Conservation (phyloP, 2,888 invertebrate species). For the Glaucopsyche alexis region DNA sequence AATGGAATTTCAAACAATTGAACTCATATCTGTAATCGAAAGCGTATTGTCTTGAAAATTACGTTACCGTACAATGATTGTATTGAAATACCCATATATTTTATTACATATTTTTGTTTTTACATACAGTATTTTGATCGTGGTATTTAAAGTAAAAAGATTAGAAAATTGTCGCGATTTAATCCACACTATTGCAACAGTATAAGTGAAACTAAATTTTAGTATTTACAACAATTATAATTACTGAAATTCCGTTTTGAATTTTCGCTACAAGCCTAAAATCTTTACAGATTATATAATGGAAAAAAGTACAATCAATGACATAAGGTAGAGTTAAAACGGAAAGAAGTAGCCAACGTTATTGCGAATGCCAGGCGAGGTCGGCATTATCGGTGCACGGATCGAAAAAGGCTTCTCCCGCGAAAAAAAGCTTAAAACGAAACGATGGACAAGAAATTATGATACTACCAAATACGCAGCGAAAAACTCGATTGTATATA, state of each 20-base stretch:
- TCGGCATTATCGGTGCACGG: constrained; percentile 61
- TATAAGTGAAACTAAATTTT: background rate
- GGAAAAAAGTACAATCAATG: constrained; percentile 47
- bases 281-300: constrained; percentile 24
- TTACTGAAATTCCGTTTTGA: no score
- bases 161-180: background rate
- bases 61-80: constrained; percentile 24
- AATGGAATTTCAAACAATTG: constrained; percentile 31
- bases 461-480: constrained; percentile 73
- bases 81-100: constrained; percentile 14
- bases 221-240: background rate
- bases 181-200: no score
- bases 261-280: background rate
- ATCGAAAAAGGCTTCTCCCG: constrained; percentile 60
- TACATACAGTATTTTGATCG: background rate
- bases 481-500: constrained; percentile 61
- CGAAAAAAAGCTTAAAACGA: constrained; percentile 51
- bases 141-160: background rate
- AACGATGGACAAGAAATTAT: constrained; percentile 69
- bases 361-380: constrained; percentile 56
- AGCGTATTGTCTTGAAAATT: constrained; percentile 25
- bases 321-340: constrained; percentile 49
- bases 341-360: constrained; percentile 54
- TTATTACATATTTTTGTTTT: background rate
- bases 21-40: constrained; percentile 27